phyloP scores from a whole-genome alignment of 2,888 invertebrate genomes.

The Pocota personata region DNA sequence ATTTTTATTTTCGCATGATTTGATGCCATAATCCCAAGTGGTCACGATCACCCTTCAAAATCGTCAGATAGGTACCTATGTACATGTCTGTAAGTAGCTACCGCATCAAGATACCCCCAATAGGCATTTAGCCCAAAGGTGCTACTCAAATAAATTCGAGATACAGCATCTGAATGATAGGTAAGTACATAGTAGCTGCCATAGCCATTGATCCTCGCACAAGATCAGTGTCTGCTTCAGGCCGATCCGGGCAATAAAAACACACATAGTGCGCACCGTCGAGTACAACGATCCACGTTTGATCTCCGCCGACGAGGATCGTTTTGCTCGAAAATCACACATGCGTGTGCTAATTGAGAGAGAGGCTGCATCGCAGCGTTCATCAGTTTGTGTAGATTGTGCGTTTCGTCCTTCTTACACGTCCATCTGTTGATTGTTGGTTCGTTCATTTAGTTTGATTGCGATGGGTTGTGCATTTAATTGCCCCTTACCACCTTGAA shows the following conservation, averaged over 20 bases:
- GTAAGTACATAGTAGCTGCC: slow-evolving; percentile 50
- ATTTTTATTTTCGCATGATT: slow-evolving; percentile 59
- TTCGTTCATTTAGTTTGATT: slow-evolving; percentile 52
- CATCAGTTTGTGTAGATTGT: slow-evolving; percentile 14
- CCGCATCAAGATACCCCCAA: neutral
- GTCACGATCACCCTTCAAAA: slow-evolving; percentile 49
- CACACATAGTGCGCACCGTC: slow-evolving; percentile 45
- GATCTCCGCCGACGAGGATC: slow-evolving; percentile 52
- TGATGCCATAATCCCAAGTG: slow-evolving; percentile 67
- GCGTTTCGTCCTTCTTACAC: slow-evolving; percentile 5
- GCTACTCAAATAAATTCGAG: slow-evolving; percentile 61
- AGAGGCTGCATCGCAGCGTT: slow-evolving; percentile 38
- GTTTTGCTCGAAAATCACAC: slow-evolving; percentile 67
- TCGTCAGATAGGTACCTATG: neutral
- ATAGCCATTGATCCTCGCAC: slow-evolving; percentile 58
- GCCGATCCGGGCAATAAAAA: slow-evolving; percentile 67
- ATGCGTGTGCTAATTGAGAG: slow-evolving; percentile 74
- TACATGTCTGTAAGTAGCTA: neutral
- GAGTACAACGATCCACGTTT: slow-evolving; percentile 22
- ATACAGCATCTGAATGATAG: slow-evolving; percentile 30
- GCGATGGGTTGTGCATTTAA: slow-evolving; percentile 64
- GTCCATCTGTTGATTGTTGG: slow-evolving; percentile 40
- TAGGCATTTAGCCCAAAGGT: slow-evolving; percentile 63
- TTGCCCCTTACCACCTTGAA: slow-evolving; percentile 69
- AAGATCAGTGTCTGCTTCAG: slow-evolving; percentile 62